These are phyloP conservation scores for Tribolium madens DNA, from an alignment of 1,140 invertebrate genomes.

Conservation along the genomic window DNA sequence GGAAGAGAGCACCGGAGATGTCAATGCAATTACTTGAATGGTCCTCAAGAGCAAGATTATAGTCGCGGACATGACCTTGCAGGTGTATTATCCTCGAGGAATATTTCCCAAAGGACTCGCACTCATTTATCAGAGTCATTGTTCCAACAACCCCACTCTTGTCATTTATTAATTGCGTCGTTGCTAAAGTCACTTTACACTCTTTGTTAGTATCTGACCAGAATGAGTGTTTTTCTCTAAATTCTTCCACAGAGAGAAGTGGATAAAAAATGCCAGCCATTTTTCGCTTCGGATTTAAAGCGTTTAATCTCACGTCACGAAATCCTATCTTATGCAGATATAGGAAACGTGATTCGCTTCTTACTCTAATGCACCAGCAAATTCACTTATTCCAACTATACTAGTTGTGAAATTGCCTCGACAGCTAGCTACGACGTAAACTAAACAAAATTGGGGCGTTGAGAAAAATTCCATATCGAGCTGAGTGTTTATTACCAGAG, in stretches of 20 bases:
- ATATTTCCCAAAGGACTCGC: constrained; percentile 25
- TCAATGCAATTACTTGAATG: constrained; percentile 50
- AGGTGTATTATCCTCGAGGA: constrained; percentile 21
- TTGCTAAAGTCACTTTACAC: constrained; percentile 26
- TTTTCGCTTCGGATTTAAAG: not conserved
- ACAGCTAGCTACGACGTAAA: no score
- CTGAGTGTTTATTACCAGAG: constrained; percentile 11
- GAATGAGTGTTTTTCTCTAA: not conserved
- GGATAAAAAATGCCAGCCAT: not conserved
- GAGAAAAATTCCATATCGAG: constrained; percentile 7
- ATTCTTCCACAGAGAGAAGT: not conserved
- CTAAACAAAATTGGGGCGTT: not conserved
- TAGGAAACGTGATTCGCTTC: no score
- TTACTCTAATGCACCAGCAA: no score
- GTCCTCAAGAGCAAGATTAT: constrained; percentile 11
- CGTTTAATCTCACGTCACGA: no score
- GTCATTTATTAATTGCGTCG: constrained; percentile 31
- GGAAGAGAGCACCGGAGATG: constrained; percentile 36
- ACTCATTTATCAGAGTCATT: constrained; percentile 37
- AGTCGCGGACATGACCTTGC: not conserved
- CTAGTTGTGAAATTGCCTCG: no score
- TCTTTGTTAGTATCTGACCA: constrained; percentile 20
- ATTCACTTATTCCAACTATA: no score
- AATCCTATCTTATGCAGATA: no score
- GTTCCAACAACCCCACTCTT: constrained; percentile 20